These are phyloP conservation scores for Agrochola circellaris DNA, from an alignment of 2,888 invertebrate genomes.

Conservation along the genomic window DNA sequence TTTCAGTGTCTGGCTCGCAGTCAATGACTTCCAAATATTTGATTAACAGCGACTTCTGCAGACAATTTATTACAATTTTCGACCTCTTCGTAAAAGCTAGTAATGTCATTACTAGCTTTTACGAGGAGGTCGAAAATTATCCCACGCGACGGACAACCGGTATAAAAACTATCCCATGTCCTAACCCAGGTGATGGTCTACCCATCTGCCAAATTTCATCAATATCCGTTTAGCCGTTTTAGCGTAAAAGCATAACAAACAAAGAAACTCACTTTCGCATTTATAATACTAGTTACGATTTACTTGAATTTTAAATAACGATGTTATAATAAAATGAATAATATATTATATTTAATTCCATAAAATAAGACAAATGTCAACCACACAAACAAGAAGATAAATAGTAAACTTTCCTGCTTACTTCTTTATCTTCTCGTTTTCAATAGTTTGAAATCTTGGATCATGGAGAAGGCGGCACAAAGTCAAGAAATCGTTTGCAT, in stretches of 20 bases:
- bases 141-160: no score
- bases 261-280: no score
- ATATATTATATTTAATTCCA: conserved; percentile 67
- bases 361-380: conserved; percentile 70
- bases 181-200: no score
- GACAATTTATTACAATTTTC: conserved; percentile 46
- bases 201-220: no score
- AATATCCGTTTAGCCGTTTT: no score
- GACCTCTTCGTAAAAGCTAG: no score
- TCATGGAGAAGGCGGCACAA: conserved; percentile 67
- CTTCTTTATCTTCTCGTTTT: conserved; percentile 68
- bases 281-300: conserved; percentile 7
- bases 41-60: conserved; percentile 33
- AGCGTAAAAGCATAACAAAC: no score
- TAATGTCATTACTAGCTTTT: no score
- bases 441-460: conserved; percentile 55
- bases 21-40: conserved; percentile 63
- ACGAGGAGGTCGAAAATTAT: no score
- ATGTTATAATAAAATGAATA: conserved; percentile 67
- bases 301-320: conserved; percentile 45
- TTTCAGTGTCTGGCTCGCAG: conserved; percentile 59
- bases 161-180: no score
- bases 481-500: conserved; percentile 71
- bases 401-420: conserved; percentile 54
- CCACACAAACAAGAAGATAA: no score